Evolutionary conservation across 2,888 invertebrate genomes (phyloP).

Genomic region (Brenthis hecate): DNA sequence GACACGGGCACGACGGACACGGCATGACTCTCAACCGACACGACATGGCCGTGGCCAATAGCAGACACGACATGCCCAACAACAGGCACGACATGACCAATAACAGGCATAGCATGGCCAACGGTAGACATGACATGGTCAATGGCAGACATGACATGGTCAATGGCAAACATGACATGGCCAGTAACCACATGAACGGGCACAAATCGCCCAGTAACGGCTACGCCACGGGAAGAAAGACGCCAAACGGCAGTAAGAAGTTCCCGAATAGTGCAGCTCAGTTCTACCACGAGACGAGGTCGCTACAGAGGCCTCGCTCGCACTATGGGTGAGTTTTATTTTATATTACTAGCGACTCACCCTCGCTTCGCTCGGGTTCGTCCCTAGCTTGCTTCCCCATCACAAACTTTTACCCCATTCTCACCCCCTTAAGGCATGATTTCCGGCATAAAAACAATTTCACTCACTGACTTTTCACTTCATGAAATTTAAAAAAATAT

Average conservation of each 20-base stretch:
- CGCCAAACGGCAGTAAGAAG: constrained; percentile 46
- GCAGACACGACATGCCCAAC: constrained; percentile 6
- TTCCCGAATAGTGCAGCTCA: constrained; percentile 63
- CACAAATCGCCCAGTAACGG: constrained; percentile 41
- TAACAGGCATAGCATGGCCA: constrained; percentile 13
- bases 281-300: constrained; percentile 83
- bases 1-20: constrained; percentile 12
- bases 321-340: constrained; percentile 65
- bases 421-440: no score
- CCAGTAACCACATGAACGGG: constrained; percentile 26
- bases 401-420: no score
- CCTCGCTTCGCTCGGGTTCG: no score
- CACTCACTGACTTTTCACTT: no score
- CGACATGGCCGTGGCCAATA: not conserved
- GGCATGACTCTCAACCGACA: constrained; percentile 10
- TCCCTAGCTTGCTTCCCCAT: no score
- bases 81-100: not conserved
- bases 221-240: constrained; percentile 37
- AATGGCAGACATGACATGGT: not conserved
- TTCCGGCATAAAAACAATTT: no score
- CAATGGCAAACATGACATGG: constrained; percentile 17
- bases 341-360: not conserved
- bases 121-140: constrained; percentile 11
- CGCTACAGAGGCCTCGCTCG: constrained; percentile 81
- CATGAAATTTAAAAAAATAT: no score